These are phyloP conservation scores for Caenorhabditis sp. DNA, from an alignment of 2,888 invertebrate species.

Conservation along the genomic window DNA sequence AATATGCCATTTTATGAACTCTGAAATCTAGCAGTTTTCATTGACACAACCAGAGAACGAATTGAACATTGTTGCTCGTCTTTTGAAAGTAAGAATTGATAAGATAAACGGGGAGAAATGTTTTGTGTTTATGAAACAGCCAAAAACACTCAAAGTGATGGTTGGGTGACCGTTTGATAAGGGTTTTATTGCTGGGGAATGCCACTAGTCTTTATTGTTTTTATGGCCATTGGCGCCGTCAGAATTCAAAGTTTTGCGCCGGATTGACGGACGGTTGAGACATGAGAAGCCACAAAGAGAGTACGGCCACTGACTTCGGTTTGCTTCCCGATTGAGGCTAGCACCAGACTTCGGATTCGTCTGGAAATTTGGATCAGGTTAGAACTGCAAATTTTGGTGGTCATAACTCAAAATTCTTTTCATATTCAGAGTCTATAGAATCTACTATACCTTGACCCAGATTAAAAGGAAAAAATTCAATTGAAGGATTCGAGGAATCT, in stretches of 20 bases:
- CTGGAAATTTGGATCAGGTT: constrained; percentile 20
- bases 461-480: too few relatives aligned
- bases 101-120: constrained; percentile 19
- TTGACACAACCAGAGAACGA: constrained; percentile 47
- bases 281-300: constrained; percentile 45
- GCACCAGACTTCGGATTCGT: constrained; percentile 54
- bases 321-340: constrained; percentile 49
- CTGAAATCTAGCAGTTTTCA: constrained; percentile 44
- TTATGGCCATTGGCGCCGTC: not conserved
- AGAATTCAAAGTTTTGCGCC: constrained; percentile 21
- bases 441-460: too few relatives aligned
- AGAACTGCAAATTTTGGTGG: too few relatives aligned
- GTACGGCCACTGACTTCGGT: constrained; percentile 50
- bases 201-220: not conserved
- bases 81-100: constrained; percentile 13
- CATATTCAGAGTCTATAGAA: too few relatives aligned
- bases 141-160: constrained; percentile 36
- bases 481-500: too few relatives aligned
- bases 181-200: constrained; percentile 9
- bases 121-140: constrained; percentile 54
- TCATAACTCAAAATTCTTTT: not conserved
- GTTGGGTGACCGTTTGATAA: constrained; percentile 22
- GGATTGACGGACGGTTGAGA: constrained; percentile 53
- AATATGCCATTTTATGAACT: constrained; percentile 34
- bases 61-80: constrained; percentile 26